Base-by-base conservation (phyloP, 2,888 invertebrate species). In the Galerucella calmariensis region DNA sequence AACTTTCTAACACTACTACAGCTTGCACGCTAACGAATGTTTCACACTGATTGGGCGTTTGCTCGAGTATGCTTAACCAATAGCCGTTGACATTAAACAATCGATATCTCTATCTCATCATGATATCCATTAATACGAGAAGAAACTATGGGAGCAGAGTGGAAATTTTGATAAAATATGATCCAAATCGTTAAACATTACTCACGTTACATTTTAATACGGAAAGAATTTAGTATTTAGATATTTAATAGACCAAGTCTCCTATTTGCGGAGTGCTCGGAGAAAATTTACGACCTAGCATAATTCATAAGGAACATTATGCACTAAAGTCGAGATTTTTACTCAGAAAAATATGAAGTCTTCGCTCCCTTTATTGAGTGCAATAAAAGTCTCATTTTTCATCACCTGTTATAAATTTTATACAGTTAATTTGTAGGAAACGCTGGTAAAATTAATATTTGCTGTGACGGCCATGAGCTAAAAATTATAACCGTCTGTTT, bases 351-450 rank as follows among this genome's bases (percentile, higher is more conserved):
- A 69, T 67, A 67, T 67, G 67, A 46, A 67, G 62, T 62, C 62
- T 62, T 35, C 35, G 62, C 67, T 67, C 58, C 3, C 27, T 68
- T 68, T 68, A 68, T 68, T 46, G 68, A 59, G 58, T 20, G 59
- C 68, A 68, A 68, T 68, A 67, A 67, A 67, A 67, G n/a, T 67
- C 56, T 10, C 41, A 27, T 67, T 41, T 67, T 67, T 67, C 58
- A 56, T 58, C 67, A 35, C 44, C n/a, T 10, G 20, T 41, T 62
- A 62, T 62, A 62, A 62, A 65, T 65, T 65, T 65, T 20, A 56
- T 61, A 12, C 35, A 35, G 27, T 61, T 61, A 61, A 61, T 35
- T 61, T 35, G 12, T 61, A 35, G n/a, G 16, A 61, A 27, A 59
- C 12, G 14, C 27, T 11, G 58, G 2, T 61, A 10, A n/a, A 51